Base-by-base conservation (phyloP, 2,888 invertebrate species). In the Thymelicus sylvestris region DNA sequence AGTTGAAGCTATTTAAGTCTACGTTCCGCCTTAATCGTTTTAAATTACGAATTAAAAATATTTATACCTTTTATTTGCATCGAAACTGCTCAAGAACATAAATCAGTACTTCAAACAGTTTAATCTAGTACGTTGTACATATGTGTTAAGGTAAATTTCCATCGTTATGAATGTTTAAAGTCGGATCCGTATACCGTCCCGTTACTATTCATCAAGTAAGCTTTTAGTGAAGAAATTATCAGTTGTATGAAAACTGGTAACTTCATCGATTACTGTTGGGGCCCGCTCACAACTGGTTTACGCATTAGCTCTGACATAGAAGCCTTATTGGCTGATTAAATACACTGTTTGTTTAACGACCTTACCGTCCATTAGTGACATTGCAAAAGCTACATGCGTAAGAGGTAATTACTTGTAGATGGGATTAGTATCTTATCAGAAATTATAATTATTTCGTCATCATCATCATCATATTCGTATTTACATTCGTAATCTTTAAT, bases 201-300 rank as follows among this genome's bases (percentile, higher is more conserved):
- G 81, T 82, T 82, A 82, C 76, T 81, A 82, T 83, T 83, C 80
- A 84, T 82, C 76, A 82, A 81, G 77, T 77, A 73, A 78, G 79
- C 81, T 86, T 85, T 89, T 84, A 84, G 83, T 81, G 80, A 80
- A 79, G 77, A 81, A 84, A 84, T 84, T 85, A 86, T 87, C 80
- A 76, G 75, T 77, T 75, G 79, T 79, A 77, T 79, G 81, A 79
- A 79, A 81, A 80, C 80, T 76, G 79, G 79, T 79, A 79, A 80
- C 78, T 82, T 81, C 78, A 80, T 80, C 79, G 78, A 77, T 81
- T 78, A 75, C 75, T 55, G 66, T 69, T 68, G 74, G 73, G 79
- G 81, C 84, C 78, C 73, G 81, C 78, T 77, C 57, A 66, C 73
- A 78, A 87, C 86, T 80, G 81, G 86, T 84, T 84, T 81, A 74